Conservation (phyloP, 2,888 invertebrate genomes). For the Falcaria lacertinaria region DNA sequence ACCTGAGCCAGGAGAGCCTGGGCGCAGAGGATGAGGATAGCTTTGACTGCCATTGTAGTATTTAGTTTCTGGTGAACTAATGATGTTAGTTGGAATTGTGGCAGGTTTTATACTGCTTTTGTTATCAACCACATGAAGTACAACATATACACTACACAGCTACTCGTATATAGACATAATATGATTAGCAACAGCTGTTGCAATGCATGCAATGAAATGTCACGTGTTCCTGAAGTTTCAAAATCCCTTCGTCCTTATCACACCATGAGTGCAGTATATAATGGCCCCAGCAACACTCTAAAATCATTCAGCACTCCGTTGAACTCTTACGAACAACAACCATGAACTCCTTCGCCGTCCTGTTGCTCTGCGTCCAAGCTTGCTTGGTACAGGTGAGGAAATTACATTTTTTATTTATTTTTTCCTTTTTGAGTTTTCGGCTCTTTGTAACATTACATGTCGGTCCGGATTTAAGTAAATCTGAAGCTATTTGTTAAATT, state of each 20-base stretch:
- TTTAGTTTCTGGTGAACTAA: neutral
- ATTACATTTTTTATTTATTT: neutral
- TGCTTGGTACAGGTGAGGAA: slow-evolving; percentile 4
- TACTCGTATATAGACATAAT: neutral
- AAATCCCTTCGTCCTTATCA: neutral
- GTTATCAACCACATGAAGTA: neutral
- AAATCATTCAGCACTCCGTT: slow-evolving; percentile 2
- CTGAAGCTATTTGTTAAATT: too few species aligned
- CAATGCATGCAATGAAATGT: neutral
- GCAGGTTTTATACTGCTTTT: neutral
- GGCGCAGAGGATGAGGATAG: slow-evolving; percentile 5
- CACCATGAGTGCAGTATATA: slow-evolving; percentile 1
- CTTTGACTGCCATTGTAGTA: slow-evolving; percentile 1
- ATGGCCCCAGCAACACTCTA: neutral
- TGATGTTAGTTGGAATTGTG: neutral
- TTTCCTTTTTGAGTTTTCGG: too few species aligned
- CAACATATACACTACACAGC: neutral
- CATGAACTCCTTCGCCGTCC: slow-evolving; percentile 6
- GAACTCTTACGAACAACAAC: slow-evolving; percentile 3
- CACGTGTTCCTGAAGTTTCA: neutral
- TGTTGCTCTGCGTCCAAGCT: slow-evolving; percentile 5
- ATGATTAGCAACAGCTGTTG: neutral
- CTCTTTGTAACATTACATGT: too few species aligned
- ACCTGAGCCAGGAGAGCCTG: slow-evolving; percentile 9
- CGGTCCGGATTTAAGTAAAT: too few species aligned